phyloP scores from a whole-genome alignment of 2,888 invertebrate genomes.

The Leuctra nigra region DNA sequence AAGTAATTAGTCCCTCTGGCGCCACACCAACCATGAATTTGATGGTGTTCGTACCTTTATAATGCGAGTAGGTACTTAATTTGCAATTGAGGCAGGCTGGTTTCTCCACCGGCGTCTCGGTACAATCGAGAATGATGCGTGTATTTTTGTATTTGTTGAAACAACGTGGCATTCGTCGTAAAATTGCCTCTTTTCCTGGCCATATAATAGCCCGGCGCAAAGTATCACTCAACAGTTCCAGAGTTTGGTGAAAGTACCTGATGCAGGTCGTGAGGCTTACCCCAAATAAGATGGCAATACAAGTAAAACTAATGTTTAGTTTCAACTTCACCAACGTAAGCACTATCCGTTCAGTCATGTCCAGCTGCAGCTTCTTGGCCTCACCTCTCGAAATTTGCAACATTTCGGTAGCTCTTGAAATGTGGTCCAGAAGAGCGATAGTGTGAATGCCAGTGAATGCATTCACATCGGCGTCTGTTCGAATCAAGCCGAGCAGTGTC shows the following conservation, averaged over 20 bases:
- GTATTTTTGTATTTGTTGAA: slow-evolving; percentile 31
- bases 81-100: slow-evolving; percentile 30
- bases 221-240: slow-evolving; percentile 18
- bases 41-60: slow-evolving; percentile 30
- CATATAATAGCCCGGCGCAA: slow-evolving; percentile 23
- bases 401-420: background rate
- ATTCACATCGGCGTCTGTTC: background rate
- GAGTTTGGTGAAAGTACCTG: background rate
- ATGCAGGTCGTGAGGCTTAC: background rate
- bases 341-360: background rate
- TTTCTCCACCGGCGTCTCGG: slow-evolving; percentile 31
- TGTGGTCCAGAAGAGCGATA: background rate
- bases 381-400: background rate
- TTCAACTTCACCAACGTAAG: background rate
- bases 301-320: background rate
- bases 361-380: background rate
- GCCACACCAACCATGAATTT: slow-evolving; percentile 32
- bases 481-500: background rate
- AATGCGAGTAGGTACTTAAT: slow-evolving; percentile 31
- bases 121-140: slow-evolving; percentile 32
- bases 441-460: slow-evolving; percentile 1
- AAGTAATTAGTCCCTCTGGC: slow-evolving; percentile 32
- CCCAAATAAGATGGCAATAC: background rate
- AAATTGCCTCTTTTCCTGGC: slow-evolving; percentile 29
- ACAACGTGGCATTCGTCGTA: slow-evolving; percentile 31